phyloP scores from a whole-genome alignment of 1,140 invertebrate genomes.

The Neodiprion virginianus region DNA sequence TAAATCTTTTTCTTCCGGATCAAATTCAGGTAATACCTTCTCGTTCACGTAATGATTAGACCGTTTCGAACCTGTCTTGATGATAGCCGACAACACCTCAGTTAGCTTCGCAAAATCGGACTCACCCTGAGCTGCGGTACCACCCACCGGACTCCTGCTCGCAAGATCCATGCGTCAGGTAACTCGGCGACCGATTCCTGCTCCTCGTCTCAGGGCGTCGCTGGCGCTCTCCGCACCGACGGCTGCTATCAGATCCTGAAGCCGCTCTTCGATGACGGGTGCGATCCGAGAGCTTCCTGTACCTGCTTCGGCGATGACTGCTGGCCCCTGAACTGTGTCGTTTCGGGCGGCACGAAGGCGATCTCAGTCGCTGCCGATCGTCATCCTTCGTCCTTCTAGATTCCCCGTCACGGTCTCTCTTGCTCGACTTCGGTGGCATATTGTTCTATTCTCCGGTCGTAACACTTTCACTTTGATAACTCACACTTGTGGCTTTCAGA shows the following conservation, averaged over 20 bases:
- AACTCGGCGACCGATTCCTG: constrained; percentile 9
- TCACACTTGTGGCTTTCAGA: too few relatives aligned
- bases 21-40: constrained; percentile 21
- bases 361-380: neutral
- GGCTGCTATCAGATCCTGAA: too few relatives aligned
- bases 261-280: neutral
- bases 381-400: neutral
- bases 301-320: neutral
- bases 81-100: neutral
- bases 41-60: constrained; percentile 13
- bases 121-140: constrained; percentile 17
- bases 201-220: neutral
- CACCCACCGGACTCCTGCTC: too few relatives aligned
- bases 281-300: neutral
- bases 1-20: constrained; percentile 14
- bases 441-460: too few relatives aligned
- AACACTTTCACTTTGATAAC: too few relatives aligned
- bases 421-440: too few relatives aligned
- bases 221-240: neutral
- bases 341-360: neutral
- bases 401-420: too few relatives aligned
- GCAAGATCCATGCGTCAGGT: neutral
- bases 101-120: neutral
- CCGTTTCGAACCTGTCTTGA: neutral
- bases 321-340: neutral